Percentiles rank a stretch among this genome's conserved stretches.
Evolutionary conservation across 2,113 vertebrate species (phyloP).

Genomic region (Ranitomeya imitator): DNA sequence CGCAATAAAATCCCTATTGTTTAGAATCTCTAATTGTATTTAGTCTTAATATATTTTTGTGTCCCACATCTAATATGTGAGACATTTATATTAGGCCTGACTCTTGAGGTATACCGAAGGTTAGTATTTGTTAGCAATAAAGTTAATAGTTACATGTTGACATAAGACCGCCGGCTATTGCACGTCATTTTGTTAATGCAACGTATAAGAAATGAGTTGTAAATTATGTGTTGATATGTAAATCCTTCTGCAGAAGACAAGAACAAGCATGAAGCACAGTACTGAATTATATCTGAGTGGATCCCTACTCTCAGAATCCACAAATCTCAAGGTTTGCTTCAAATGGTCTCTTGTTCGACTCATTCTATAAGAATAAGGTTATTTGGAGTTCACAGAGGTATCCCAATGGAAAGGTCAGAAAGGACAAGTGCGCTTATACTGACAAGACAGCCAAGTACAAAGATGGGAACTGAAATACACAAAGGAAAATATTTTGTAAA

Average conservation of each 20-base stretch:
- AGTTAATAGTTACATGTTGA: too few relatives aligned
- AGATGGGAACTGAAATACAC: conserved; percentile 19
- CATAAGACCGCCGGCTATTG: background rate
- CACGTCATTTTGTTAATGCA: background rate
- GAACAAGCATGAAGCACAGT: background rate
- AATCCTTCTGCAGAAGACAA: background rate
- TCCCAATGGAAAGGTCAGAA: conserved; percentile 16
- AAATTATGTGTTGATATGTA: background rate
- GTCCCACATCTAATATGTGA: too few relatives aligned
- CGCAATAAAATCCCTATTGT: too few relatives aligned
- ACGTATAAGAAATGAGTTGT: background rate
- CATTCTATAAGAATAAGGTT: conserved; percentile 5
- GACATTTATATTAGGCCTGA: too few relatives aligned
- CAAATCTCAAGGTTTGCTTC: background rate
- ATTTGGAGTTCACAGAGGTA: background rate
- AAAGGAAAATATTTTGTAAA: conserved; percentile 22
- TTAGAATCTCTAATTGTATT: too few relatives aligned
- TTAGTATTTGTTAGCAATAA: too few relatives aligned
- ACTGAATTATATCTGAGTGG: background rate
- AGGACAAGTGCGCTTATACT: conserved; percentile 14
- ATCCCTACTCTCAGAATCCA: background rate
- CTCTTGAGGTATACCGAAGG: too few relatives aligned
- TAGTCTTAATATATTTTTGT: too few relatives aligned
- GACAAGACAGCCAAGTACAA: conserved; percentile 22
- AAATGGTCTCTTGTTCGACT: background rate